A percentile compares a stretch with the other conserved stretches of the same genome.
These are phyloP conservation scores for Callaeas wilsoni DNA, from an alignment of 2,113 vertebrate species.

Conservation along the genomic window DNA sequence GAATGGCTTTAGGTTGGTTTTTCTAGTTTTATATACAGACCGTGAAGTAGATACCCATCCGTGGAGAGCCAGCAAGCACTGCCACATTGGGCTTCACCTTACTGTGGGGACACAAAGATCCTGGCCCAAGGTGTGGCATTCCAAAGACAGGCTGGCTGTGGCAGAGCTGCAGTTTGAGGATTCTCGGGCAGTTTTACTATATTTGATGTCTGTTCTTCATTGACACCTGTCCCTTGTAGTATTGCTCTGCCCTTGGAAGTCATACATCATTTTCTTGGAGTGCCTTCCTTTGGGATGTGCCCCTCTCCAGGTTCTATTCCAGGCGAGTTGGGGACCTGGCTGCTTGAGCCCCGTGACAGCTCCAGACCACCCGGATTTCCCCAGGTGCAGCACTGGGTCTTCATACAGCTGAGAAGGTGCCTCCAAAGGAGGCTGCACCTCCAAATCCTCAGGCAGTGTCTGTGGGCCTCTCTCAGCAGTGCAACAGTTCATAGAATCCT, in stretches of 20 bases:
- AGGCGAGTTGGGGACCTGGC: neutral
- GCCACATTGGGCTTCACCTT: neutral
- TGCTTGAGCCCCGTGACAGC: neutral
- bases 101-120: neutral
- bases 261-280: neutral
- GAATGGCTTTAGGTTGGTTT: neutral
- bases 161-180: neutral
- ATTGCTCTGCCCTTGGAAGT: neutral
- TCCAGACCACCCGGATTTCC: fast-evolving
- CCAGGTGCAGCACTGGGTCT: neutral
- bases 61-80: neutral
- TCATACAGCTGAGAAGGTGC: neutral
- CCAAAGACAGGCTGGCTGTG: neutral
- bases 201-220: neutral
- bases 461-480: neutral
- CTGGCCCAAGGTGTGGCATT: neutral
- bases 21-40: neutral
- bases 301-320: neutral
- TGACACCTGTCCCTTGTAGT: neutral
- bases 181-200: neutral
- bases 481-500: neutral
- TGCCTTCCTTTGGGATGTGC: neutral
- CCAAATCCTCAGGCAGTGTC: neutral
- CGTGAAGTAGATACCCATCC: neutral
- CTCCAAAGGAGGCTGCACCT: neutral